Conservation (phyloP, 2,888 invertebrate species). For the Himalopsyche anomala region DNA sequence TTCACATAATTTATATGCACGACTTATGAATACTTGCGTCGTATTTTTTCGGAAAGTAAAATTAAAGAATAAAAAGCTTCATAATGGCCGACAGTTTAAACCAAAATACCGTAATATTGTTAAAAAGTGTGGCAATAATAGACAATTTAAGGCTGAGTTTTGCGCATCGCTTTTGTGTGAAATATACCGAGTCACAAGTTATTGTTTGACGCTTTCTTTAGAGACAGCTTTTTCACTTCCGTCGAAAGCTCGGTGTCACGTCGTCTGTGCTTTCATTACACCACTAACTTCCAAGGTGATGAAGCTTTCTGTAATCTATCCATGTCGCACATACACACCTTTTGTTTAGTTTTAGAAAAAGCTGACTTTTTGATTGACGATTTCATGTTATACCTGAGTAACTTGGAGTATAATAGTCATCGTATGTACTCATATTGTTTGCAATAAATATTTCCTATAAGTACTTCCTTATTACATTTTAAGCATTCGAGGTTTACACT, state of each 20-base stretch:
- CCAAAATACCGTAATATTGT: conserved; percentile 7
- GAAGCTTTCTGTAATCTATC: conserved; percentile 18
- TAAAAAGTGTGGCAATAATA: conserved; percentile 10
- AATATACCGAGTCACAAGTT: conserved; percentile 30
- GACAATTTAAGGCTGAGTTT: conserved; percentile 15
- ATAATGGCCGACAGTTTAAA: conserved; percentile 14
- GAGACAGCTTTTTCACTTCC: conserved; percentile 34
- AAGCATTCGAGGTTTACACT: too few species aligned
- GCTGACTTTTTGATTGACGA: too few species aligned
- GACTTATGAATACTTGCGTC: too few species aligned
- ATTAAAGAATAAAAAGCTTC: too few species aligned
- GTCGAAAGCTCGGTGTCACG: conserved; percentile 34
- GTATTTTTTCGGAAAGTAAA: too few species aligned
- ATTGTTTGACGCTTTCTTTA: conserved; percentile 25
- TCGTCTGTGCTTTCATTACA: conserved; percentile 21
- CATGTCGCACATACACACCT: background rate
- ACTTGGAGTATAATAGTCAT: too few species aligned
- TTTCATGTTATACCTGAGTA: too few species aligned
- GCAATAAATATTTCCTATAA: too few species aligned
- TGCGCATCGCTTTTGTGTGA: conserved; percentile 29
- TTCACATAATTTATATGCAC: too few species aligned
- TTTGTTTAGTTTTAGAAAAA: too few species aligned
- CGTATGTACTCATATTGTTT: too few species aligned
- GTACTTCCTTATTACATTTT: too few species aligned
- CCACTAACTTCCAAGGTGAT: conserved; percentile 8